These are phyloP conservation scores for Ormyrus labotus DNA, from an alignment of 2,888 invertebrate species.

Conservation along the genomic window DNA sequence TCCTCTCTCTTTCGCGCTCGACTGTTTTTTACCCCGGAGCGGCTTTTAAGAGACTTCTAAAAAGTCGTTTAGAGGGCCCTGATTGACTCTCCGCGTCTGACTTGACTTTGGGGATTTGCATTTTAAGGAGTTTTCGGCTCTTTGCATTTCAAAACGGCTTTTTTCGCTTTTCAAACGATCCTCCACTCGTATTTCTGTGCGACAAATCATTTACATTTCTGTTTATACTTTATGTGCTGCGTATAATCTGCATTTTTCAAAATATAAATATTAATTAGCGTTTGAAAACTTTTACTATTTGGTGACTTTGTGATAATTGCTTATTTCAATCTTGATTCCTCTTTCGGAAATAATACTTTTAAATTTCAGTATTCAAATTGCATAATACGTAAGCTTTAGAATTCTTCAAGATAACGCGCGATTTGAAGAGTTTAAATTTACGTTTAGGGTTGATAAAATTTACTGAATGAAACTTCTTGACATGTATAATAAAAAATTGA, in stretches of 20 bases:
- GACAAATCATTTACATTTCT: constrained; percentile 33
- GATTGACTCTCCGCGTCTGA: constrained; percentile 48
- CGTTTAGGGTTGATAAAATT: too few species aligned
- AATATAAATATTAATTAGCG: constrained; percentile 10
- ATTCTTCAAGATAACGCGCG: too few species aligned
- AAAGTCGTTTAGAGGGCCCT: constrained; percentile 55
- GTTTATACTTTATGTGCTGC: not conserved
- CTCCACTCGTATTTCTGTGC: not conserved
- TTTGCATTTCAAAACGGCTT: constrained; percentile 55
- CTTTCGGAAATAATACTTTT: too few species aligned
- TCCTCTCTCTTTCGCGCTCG: not conserved
- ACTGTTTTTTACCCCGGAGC: constrained; percentile 40
- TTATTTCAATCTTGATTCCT: too few species aligned
- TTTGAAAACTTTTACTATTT: too few species aligned
- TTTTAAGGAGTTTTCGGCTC: constrained; percentile 55
- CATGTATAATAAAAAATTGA: constrained; percentile 4
- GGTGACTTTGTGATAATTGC: too few species aligned
- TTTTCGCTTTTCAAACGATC: constrained; percentile 2
- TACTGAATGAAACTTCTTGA: not conserved
- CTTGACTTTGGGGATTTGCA: constrained; percentile 53
- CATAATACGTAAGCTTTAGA: too few species aligned
- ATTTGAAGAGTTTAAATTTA: too few species aligned
- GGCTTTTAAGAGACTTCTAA: constrained; percentile 52
- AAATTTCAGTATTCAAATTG: too few species aligned
- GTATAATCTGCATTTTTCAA: not conserved